A percentile compares a stretch with the other conserved stretches of the same genome.
Evolutionary conservation across 1,140 invertebrate genomes (phyloP).

Genomic region (Atopsyche davidsoni): DNA sequence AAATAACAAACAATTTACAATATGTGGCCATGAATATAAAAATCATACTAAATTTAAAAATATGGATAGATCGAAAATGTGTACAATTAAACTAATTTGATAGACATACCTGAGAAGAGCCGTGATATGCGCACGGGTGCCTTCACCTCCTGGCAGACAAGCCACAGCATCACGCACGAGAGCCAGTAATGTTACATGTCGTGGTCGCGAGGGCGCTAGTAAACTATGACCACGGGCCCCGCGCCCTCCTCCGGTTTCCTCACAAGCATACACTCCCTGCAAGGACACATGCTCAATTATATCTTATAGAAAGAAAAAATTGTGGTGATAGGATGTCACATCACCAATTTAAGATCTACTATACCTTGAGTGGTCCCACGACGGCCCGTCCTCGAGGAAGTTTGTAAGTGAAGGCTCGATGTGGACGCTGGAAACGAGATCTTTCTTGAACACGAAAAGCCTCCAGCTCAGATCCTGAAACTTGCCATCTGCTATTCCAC

Average conservation of each 20-base stretch:
- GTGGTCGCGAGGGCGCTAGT: conserved; percentile 75
- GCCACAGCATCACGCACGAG: conserved; percentile 89
- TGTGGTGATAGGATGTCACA: too few species aligned
- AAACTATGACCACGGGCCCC: conserved; percentile 75
- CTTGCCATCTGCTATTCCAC: conserved; percentile 23
- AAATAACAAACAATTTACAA: too few species aligned
- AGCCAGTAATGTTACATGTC: conserved; percentile 86
- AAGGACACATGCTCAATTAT: too few species aligned
- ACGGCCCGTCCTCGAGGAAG: conserved; percentile 82
- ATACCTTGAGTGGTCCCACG: conserved; percentile 85
- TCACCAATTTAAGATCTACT: too few species aligned
- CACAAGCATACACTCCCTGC: conserved; percentile 25
- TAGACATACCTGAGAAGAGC: conserved; percentile 34
- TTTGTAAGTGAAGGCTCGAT: conserved; percentile 78
- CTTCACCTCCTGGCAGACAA: conserved; percentile 87
- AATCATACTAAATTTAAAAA: too few species aligned
- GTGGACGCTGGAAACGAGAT: conserved; percentile 72
- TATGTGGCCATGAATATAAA: too few species aligned
- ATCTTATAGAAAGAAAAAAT: too few species aligned
- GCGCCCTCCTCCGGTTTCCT: conserved; percentile 18
- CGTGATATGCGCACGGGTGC: conserved; percentile 79
- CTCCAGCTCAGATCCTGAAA: conserved; percentile 21
- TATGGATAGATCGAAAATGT: background rate
- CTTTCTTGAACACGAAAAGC: conserved; percentile 50
- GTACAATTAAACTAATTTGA: too few species aligned